phyloP scores from a whole-genome alignment of 2,888 invertebrate species.

The Protonemura montana region DNA sequence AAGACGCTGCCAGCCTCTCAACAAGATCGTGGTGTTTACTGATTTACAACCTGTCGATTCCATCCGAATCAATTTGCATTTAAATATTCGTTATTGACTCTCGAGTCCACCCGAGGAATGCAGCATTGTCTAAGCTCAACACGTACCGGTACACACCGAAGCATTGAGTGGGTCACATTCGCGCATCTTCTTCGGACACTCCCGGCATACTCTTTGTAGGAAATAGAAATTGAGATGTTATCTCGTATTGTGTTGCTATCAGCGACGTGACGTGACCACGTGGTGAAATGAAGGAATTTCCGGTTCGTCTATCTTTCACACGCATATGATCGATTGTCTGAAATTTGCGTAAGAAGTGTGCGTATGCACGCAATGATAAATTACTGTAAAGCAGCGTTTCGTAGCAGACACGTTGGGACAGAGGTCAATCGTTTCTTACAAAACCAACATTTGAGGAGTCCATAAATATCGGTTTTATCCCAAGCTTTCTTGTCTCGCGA shows the following conservation, averaged over 20 bases:
- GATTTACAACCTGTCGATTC: background rate
- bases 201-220: background rate
- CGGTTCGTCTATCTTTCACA: too few species aligned
- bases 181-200: background rate
- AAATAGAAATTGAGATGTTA: conserved; percentile 5
- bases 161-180: background rate
- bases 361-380: too few species aligned
- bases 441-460: too few species aligned
- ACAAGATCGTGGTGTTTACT: background rate
- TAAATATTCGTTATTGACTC: background rate
- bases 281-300: too few species aligned
- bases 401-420: too few species aligned
- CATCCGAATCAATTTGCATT: conserved; percentile 12
- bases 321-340: too few species aligned
- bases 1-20: background rate
- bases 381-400: too few species aligned
- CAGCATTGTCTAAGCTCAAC: background rate
- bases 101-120: background rate
- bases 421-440: too few species aligned
- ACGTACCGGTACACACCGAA: background rate
- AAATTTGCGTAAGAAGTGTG: too few species aligned
- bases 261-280: background rate
- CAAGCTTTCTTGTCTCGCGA: too few species aligned
- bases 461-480: background rate
- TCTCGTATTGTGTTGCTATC: background rate